These are phyloP conservation scores for Apostichopus parvimensis DNA, from an alignment of 35 echinoderm and acorn worm genomes.

Conservation along the genomic window DNA sequence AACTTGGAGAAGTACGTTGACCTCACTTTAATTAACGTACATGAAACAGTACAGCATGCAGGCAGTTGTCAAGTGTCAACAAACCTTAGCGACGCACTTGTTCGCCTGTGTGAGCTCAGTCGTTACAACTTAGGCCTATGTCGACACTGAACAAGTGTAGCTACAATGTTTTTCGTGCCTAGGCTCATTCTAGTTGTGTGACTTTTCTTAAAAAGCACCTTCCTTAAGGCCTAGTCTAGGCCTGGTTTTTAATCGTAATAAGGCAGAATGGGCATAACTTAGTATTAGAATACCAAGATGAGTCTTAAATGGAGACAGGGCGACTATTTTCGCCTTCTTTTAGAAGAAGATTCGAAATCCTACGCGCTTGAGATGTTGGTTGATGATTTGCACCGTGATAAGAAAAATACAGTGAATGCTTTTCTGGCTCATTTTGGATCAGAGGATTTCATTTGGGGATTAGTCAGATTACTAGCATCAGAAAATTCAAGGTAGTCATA, in stretches of 20 bases:
- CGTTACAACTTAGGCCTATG: neutral
- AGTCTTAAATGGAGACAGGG: constrained; percentile 80
- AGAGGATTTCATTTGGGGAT: constrained; percentile 90
- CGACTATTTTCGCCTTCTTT: constrained; percentile 82
- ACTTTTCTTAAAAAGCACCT: too few species aligned
- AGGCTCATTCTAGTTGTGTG: too few species aligned
- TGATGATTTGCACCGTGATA: constrained; percentile 94
- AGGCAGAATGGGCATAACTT: constrained; percentile 11
- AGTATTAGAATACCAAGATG: constrained; percentile 45
- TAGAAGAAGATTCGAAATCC: constrained; percentile 59
- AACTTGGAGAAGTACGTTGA: neutral
- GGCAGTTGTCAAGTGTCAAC: constrained; percentile 31
- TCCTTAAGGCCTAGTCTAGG: too few species aligned
- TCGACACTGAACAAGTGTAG: too few species aligned
- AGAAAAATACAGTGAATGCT: constrained; percentile 77
- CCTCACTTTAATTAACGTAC: neutral
- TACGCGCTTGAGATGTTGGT: constrained; percentile 85
- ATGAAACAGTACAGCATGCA: neutral
- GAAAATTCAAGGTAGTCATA: constrained; percentile 78
- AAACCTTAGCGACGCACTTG: constrained; percentile 17
- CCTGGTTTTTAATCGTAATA: neutral
- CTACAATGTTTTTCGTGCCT: too few species aligned
- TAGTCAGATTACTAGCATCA: constrained; percentile 72
- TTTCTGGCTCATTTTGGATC: constrained; percentile 89
- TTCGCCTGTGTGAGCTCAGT: neutral